A percentile compares a stretch with the other conserved stretches of the same genome.
Evolutionary conservation across 2,113 vertebrate genomes (phyloP).

Genomic region (Brachypteracias leptosomus): DNA sequence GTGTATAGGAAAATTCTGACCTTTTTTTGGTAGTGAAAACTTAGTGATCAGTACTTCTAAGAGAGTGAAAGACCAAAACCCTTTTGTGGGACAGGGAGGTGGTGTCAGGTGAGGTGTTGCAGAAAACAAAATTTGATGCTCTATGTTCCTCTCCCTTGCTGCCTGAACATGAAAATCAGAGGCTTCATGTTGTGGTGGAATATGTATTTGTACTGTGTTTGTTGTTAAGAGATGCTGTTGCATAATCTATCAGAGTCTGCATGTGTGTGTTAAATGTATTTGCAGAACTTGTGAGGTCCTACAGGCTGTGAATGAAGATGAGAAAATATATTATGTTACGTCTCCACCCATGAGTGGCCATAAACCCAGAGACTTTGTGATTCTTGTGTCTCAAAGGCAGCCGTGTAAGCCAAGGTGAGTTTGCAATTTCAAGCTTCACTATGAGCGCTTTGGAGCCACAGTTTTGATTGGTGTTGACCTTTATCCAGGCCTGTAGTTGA

Average conservation of each 20-base stretch:
- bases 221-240: neutral
- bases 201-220: neutral
- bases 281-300: conserved; percentile 74
- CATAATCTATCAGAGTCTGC: neutral
- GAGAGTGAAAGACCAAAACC: neutral
- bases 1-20: neutral
- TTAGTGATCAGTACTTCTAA: neutral
- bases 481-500: accelerated
- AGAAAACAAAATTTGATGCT: neutral
- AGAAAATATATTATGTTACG: conserved; percentile 74
- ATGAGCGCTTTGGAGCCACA: neutral
- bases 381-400: conserved; percentile 73
- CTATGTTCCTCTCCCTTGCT: neutral
- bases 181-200: neutral
- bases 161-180: neutral
- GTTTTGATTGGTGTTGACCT: neutral
- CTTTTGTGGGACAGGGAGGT: neutral
- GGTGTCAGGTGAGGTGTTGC: neutral
- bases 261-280: neutral
- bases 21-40: neutral
- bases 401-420: conserved; percentile 69
- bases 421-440: neutral
- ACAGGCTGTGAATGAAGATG: conserved; percentile 67
- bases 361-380: conserved; percentile 71
- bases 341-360: conserved; percentile 43